Percentiles rank a stretch among this genome's conserved stretches.
These are phyloP conservation scores for Acleris literana DNA, from an alignment of 2,888 invertebrate species.

Conservation along the genomic window DNA sequence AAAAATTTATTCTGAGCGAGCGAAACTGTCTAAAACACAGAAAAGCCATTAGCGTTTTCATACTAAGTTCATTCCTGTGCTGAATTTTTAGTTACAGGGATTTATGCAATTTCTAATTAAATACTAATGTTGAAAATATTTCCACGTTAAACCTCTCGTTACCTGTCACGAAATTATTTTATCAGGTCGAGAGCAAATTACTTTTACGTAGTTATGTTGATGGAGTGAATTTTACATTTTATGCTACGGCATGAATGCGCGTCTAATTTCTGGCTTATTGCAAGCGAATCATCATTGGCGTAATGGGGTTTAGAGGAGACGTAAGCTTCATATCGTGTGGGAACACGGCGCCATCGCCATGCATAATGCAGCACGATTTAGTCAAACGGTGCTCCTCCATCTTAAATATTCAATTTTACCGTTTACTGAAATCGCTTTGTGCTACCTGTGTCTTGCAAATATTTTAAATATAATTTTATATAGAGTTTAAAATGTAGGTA, in stretches of 20 bases:
- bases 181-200: slow-evolving; percentile 17
- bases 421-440: slow-evolving; percentile 4
- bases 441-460: neutral
- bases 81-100: slow-evolving; percentile 11
- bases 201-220: slow-evolving; percentile 24
- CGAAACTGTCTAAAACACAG: slow-evolving; percentile 58
- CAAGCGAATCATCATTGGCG: slow-evolving; percentile 31
- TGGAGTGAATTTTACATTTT: slow-evolving; percentile 33
- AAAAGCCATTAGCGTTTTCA: slow-evolving; percentile 59
- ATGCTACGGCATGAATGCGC: slow-evolving; percentile 27
- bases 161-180: slow-evolving; percentile 19
- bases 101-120: slow-evolving; percentile 8
- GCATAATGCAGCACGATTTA: slow-evolving; percentile 51
- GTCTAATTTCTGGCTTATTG: slow-evolving; percentile 32
- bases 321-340: slow-evolving; percentile 51
- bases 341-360: slow-evolving; percentile 50
- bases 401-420: slow-evolving; percentile 30
- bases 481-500: too few relatives aligned
- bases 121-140: neutral
- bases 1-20: slow-evolving; percentile 44
- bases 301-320: slow-evolving; percentile 35
- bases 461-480: neutral
- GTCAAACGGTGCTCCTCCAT: slow-evolving; percentile 32
- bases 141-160: slow-evolving; percentile 2
- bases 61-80: slow-evolving; percentile 30